These are phyloP conservation scores for Drosophila lini DNA, from an alignment of 1,140 invertebrate species.

Conservation along the genomic window DNA sequence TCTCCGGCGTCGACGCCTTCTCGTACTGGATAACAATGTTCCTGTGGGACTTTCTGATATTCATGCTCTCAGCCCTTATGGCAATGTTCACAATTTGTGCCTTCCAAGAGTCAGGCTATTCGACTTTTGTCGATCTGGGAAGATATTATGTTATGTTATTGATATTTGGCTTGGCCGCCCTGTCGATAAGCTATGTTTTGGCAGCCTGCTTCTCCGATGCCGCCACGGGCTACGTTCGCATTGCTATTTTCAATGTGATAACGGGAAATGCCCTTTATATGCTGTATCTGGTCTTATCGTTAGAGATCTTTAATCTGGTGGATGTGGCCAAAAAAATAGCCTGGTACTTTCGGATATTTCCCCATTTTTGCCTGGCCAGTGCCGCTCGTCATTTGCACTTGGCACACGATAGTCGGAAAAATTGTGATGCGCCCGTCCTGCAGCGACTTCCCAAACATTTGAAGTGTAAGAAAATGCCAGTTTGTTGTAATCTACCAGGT, in stretches of 20 bases:
- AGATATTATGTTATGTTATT: constrained; percentile 85
- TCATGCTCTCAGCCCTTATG: constrained; percentile 85
- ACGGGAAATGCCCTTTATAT: constrained; percentile 83
- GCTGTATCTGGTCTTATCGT: constrained; percentile 85
- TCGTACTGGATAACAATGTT: constrained; percentile 90
- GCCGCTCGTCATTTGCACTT: constrained; percentile 14
- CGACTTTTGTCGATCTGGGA: constrained; percentile 82
- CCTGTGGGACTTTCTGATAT: constrained; percentile 90
- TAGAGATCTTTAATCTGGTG: constrained; percentile 86
- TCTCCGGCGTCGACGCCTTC: constrained; percentile 90
- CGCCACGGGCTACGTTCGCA: constrained; percentile 90
- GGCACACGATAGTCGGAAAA: constrained; percentile 10
- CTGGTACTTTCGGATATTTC: constrained; percentile 88
- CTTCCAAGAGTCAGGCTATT: constrained; percentile 86
- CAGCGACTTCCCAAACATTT: neutral
- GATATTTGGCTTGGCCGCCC: constrained; percentile 85
- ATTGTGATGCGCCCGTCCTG: neutral
- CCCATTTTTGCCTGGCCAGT: constrained; percentile 88
- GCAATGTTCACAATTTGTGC: constrained; percentile 85
- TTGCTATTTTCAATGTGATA: constrained; percentile 87
- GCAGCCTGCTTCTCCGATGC: constrained; percentile 86
- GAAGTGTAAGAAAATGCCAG: constrained; percentile 12
- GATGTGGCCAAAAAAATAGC: constrained; percentile 86
- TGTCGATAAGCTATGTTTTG: constrained; percentile 86
- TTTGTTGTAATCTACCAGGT: constrained; percentile 56